Conservation (phyloP, 2,797 vertebrate genomes). For the Potorous gilbertii region DNA sequence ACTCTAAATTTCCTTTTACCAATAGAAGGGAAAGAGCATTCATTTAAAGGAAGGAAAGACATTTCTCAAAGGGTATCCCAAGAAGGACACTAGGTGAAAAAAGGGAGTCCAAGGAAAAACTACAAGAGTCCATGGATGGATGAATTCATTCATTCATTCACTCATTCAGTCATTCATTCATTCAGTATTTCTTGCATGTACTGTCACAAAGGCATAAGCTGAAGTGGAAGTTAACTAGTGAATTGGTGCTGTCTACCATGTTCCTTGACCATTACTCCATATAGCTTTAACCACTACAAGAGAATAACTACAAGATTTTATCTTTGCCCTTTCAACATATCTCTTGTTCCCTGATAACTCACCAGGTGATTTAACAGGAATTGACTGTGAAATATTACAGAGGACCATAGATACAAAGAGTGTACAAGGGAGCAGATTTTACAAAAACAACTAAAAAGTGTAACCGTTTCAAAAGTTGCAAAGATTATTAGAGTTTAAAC, state of each 20-base stretch:
- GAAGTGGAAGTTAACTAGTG: neutral
- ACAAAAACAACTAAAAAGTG: neutral
- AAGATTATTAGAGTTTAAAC: neutral
- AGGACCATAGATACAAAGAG: neutral
- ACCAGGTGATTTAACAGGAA: neutral
- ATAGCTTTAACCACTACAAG: neutral
- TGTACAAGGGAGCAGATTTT: neutral
- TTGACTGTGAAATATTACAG: neutral
- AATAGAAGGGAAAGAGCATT: neutral
- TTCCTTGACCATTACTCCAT: neutral
- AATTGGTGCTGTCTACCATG: neutral
- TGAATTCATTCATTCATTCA: neutral
- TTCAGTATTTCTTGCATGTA: neutral
- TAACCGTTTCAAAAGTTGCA: neutral
- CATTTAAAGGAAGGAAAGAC: constrained; percentile 64
- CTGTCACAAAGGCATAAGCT: neutral
- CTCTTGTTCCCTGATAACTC: neutral
- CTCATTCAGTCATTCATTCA: neutral
- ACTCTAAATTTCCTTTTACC: constrained; percentile 2
- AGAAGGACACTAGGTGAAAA: neutral
- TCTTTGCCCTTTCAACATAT: neutral
- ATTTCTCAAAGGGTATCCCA: neutral
- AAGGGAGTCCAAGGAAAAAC: neutral
- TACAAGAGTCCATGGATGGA: neutral
- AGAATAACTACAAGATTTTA: neutral